Evolutionary conservation across 35 echinoderm and acorn worm species (phyloP).

Genomic region (Hemicentrotus pulcherrimus): DNA sequence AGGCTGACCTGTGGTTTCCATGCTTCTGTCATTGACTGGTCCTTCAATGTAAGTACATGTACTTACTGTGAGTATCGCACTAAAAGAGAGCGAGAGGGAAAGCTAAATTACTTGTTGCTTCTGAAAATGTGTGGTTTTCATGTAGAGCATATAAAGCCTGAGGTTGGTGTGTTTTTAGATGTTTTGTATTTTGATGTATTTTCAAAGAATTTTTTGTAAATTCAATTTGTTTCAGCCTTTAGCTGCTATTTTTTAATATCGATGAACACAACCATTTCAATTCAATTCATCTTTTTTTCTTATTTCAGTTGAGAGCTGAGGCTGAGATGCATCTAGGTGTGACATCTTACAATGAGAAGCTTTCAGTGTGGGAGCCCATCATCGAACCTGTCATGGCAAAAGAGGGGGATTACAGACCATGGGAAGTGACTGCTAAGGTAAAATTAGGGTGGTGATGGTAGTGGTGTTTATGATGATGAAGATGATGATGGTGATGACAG

Average conservation of each 20-base stretch:
- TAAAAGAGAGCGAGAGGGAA: too few relatives aligned
- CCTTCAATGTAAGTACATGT: constrained; percentile 68
- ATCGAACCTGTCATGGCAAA: constrained; percentile 93
- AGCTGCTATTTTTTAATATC: too few relatives aligned
- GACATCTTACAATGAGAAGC: constrained; percentile 86
- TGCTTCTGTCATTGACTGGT: constrained; percentile 71
- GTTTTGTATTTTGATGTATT: too few relatives aligned
- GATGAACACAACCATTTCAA: too few relatives aligned
- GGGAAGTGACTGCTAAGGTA: constrained; percentile 91
- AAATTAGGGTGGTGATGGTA: background rate
- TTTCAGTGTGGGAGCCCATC: constrained; percentile 86
- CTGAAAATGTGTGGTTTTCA: too few relatives aligned
- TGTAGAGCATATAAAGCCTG: too few relatives aligned
- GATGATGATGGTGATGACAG: background rate
- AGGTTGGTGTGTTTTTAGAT: too few relatives aligned
- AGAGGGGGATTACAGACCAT: constrained; percentile 86
- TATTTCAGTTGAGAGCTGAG: constrained; percentile 74
- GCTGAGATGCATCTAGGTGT: constrained; percentile 77
- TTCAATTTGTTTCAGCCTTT: too few relatives aligned
- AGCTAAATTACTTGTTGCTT: too few relatives aligned
- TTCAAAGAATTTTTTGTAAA: too few relatives aligned
- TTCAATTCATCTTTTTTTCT: constrained; percentile 6
- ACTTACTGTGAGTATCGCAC: background rate
- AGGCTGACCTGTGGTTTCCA: constrained; percentile 63
- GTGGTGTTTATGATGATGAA: background rate